Base-by-base conservation (phyloP, 2,797 vertebrate genomes). In the Melanotaenia maccullochi region DNA sequence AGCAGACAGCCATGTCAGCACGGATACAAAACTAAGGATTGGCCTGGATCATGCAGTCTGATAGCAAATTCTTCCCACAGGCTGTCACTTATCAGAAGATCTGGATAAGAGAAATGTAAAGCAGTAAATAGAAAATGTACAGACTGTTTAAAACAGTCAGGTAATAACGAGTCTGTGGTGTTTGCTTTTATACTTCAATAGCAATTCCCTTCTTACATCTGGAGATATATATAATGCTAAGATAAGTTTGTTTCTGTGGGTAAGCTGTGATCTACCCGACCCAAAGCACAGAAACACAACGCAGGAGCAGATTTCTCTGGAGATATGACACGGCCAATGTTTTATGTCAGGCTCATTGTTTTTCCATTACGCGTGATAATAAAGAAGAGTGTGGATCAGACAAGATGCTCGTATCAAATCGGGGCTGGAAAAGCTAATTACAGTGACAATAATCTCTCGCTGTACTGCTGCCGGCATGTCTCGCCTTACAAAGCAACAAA, bases 361-460 rank as follows among this genome's bases (percentile, higher is more conserved):
- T 92, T 90, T 91, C 90, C 86, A 93, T 93, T 92, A 91, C 57
- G 56, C 69, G 71, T 33, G 47, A 90, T 88, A 90, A 91, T 89
- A 91, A 89, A 94, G 90, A 91, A 90, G 83, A 75, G 83, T 78
- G 82, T 35, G 77, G 85, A 93, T 94, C 92, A 94, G 88, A 93
- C 87, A 92, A 89, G 92, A 87, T 81, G 78, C 83, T 93, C 60
- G 81, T 87, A 93, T 92, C 84, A 93, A 92, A 94, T 93, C 83
- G 86, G 83, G 78, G 75, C 87, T 79, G 90, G 86, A 90, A 93
- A 95, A 94, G 91, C 89, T 90, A 93, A 94, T 94, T 94, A 94
- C 85, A 78, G 85, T 70, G 92, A 94, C 92, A 90, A 91, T 92
- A 94, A 94, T 93, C 91, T 90, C 86, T 89, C 47, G 82, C 80